phyloP scores from a whole-genome alignment of 2,113 vertebrate genomes.

The Nannobrachium achirus region DNA sequence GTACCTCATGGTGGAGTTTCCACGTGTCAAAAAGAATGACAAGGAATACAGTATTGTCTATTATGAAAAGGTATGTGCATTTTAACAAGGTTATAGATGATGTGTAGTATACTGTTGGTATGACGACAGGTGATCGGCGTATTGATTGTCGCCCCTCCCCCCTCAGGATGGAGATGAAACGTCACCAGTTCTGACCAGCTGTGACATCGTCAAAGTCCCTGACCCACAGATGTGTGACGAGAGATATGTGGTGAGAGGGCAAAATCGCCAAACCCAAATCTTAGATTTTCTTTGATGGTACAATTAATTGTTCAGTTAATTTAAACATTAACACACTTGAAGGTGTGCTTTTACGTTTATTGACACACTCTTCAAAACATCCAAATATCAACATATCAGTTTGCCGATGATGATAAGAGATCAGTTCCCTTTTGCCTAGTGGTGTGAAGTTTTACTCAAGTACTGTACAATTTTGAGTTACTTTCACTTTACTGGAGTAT shows the following conservation, averaged over 20 bases:
- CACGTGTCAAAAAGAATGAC: constrained; percentile 92
- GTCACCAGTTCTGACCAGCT: constrained; percentile 86
- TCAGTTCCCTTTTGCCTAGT: too few species aligned
- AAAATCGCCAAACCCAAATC: neutral
- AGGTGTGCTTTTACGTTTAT: too few species aligned
- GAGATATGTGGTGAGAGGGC: constrained; percentile 89
- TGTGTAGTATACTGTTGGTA: neutral
- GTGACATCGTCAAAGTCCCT: constrained; percentile 98
- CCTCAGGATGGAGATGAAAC: constrained; percentile 92
- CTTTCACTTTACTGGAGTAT: too few species aligned
- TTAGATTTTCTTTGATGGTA: neutral
- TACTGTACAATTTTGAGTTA: too few species aligned
- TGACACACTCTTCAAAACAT: too few species aligned
- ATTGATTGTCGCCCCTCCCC: neutral
- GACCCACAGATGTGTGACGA: constrained; percentile 99
- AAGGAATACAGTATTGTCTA: constrained; percentile 97
- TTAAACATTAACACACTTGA: too few species aligned
- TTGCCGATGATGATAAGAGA: too few species aligned
- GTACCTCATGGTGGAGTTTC: constrained; percentile 99
- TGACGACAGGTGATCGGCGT: neutral
- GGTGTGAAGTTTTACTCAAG: too few species aligned
- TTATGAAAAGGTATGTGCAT: constrained; percentile 90
- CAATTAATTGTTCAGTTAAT: neutral
- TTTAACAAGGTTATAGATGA: neutral
- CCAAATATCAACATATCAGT: too few species aligned